phyloP scores from a whole-genome alignment of 1,140 invertebrate genomes.

The Pseudomyrmex cubaensis region DNA sequence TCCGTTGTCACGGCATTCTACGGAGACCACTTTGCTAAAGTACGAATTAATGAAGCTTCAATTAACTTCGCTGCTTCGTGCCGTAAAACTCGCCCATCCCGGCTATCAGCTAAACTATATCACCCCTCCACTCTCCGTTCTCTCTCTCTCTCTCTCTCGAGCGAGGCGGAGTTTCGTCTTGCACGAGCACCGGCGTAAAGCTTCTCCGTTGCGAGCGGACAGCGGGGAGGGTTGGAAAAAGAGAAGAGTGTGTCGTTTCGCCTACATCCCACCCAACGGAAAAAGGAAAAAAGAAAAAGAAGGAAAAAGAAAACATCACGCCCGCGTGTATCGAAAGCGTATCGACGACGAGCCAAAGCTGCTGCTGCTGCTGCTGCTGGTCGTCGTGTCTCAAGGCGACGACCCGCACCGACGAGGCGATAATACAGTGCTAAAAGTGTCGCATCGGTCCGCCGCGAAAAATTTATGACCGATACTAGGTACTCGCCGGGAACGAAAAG shows the following conservation, averaged over 20 bases:
- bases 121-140: no score
- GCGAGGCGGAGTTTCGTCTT: constrained; percentile 37
- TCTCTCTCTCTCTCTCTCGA: not conserved
- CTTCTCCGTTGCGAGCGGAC: not conserved
- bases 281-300: not conserved
- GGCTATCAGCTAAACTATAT: constrained; percentile 37
- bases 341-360: constrained; percentile 30
- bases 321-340: not conserved
- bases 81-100: constrained; percentile 27
- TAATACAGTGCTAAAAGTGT: constrained; percentile 66
- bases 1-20: constrained; percentile 19
- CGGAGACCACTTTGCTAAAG: constrained; percentile 55
- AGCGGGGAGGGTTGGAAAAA: not conserved
- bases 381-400: constrained; percentile 13
- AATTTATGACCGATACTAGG: constrained; percentile 68
- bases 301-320: not conserved
- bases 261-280: not conserved
- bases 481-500: constrained; percentile 25
- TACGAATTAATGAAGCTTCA: constrained; percentile 62
- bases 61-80: constrained; percentile 44
- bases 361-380: not conserved
- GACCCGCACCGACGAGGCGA: not conserved
- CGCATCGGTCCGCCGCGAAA: constrained; percentile 35
- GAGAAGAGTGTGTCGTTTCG: constrained; percentile 34
- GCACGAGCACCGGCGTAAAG: constrained; percentile 9